Conservation (phyloP, 2,113 vertebrate species). For the Amphiprion ocellaris region DNA sequence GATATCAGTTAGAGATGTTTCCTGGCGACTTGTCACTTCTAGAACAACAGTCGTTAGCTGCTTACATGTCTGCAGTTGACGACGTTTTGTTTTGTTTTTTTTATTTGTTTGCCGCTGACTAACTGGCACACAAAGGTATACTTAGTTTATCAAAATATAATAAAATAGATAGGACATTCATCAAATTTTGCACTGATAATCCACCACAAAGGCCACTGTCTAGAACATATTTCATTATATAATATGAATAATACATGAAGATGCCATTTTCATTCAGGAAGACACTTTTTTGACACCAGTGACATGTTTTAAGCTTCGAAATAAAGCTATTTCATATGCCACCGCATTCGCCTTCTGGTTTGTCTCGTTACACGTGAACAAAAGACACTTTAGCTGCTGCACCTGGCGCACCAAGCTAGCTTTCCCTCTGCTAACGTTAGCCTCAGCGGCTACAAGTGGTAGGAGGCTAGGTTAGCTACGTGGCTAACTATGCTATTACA, state of each 20-base stretch:
- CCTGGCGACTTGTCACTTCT: constrained; percentile 12
- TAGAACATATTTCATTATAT: too few species aligned
- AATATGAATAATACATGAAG: too few species aligned
- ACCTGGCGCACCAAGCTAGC: background rate
- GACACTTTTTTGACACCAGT: background rate
- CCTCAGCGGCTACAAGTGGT: background rate
- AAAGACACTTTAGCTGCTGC: background rate
- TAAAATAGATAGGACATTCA: too few species aligned
- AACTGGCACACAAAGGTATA: too few species aligned
- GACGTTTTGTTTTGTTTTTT: too few species aligned
- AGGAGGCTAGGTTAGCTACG: constrained; percentile 20
- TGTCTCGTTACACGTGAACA: background rate
- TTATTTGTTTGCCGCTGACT: background rate
- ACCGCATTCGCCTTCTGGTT: too few species aligned
- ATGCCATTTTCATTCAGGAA: too few species aligned
- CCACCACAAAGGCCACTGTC: too few species aligned
- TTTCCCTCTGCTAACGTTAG: background rate
- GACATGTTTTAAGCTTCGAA: too few species aligned
- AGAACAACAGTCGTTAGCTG: constrained; percentile 26
- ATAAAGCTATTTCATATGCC: too few species aligned
- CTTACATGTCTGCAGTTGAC: background rate
- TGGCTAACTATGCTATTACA: background rate
- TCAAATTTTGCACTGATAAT: too few species aligned
- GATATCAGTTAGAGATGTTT: background rate
- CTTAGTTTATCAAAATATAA: too few species aligned